Percentiles rank a stretch among this genome's conserved stretches.
These are phyloP conservation scores for Ormia ochracea DNA, from an alignment of 2,888 invertebrate species.

Conservation along the genomic window DNA sequence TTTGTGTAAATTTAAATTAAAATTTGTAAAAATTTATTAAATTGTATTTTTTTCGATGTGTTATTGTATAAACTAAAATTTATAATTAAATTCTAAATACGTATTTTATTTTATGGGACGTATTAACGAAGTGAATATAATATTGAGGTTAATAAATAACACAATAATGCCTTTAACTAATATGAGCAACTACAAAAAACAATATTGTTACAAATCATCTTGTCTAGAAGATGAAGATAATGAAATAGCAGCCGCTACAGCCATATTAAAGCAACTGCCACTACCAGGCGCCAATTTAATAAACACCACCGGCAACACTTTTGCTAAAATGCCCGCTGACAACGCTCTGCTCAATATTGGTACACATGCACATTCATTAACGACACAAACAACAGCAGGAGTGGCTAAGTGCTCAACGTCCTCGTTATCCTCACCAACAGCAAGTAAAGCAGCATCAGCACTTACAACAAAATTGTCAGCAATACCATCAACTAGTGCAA, in stretches of 20 bases:
- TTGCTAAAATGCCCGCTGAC: constrained; percentile 53
- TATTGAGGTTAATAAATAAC: not conserved
- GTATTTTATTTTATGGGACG: too few species aligned
- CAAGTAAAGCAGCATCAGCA: not conserved
- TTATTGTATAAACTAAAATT: too few species aligned
- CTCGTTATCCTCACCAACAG: constrained; percentile 2
- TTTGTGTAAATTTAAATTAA: not conserved
- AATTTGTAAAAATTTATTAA: not conserved
- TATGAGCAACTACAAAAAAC: constrained; percentile 38
- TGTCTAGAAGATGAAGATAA: constrained; percentile 24
- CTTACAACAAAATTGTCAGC: not conserved
- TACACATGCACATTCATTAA: constrained; percentile 15
- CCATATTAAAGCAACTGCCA: constrained; percentile 47
- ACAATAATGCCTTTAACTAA: constrained; percentile 60
- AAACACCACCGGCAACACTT: constrained; percentile 19
- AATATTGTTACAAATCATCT: constrained; percentile 55
- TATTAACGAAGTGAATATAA: constrained; percentile 1
- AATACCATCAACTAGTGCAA: not conserved
- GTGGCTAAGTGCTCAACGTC: constrained; percentile 23
- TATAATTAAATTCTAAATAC: too few species aligned
- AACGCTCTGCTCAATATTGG: constrained; percentile 19
- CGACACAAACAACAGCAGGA: not conserved
- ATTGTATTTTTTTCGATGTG: too few species aligned
- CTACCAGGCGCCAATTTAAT: constrained; percentile 41
- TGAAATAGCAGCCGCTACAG: constrained; percentile 37